Base-by-base conservation (phyloP, 2,888 invertebrate genomes). In the Andrena trimmerana region DNA sequence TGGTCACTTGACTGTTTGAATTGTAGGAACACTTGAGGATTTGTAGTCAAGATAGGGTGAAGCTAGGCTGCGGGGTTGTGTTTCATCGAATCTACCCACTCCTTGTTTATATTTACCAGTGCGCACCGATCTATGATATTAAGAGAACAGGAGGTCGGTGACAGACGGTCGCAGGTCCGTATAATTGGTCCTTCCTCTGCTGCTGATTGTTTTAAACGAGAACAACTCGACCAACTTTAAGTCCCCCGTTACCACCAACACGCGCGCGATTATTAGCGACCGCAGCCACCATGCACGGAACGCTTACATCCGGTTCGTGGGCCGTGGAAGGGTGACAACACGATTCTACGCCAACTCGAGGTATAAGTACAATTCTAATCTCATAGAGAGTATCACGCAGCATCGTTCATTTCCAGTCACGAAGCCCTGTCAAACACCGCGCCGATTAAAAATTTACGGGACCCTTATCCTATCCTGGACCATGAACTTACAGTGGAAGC, bases 171-270 rank as follows among this genome's bases (percentile, higher is more conserved):
- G 88, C 86, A 90, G 88, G 89, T 91, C 85, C 87, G 88, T 91
- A 89, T 93, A 93, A 93, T 93, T 93, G 93, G 91, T 85, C 90
- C 93, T 93, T 93, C 93, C 93, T 92, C 92, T 90, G 87, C 83
- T 90, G 91, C 89, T 93, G 93, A 93, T 93, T 93, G 93, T 93
- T 92, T 93, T 92, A 92, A 93, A 93, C 91, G 92, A 93, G 92
- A 92, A 91, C 91, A 92, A 92, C 92, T 92, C 91, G 90, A 89
- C 88, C 87, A 86, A 84, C 87, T 90, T 87, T 80, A 88, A 90
- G 89, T 90, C 90, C 90, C 90, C 90, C 81, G 87, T 88, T 86
- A 86, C 86, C 84, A 90, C 87, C 90, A 90, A 91, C 92, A 90
- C 90, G 91, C 88, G 89, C 90, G 89, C 88, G 90, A 89, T 91